These are phyloP conservation scores for Eucera pruinosa DNA, from an alignment of 2,888 invertebrate species.

Conservation along the genomic window DNA sequence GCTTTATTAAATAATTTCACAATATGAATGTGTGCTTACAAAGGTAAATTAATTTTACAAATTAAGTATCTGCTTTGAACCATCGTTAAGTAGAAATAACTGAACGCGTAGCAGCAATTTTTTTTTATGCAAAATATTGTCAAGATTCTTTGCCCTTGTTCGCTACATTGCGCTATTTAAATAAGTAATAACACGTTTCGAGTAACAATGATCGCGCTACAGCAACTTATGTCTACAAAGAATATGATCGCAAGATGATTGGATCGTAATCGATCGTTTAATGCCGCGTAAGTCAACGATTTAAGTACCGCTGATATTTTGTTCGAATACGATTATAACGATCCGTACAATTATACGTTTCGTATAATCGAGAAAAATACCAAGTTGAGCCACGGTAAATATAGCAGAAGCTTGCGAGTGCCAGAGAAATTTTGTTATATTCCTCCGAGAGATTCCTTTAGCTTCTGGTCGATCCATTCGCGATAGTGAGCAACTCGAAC, in stretches of 20 bases:
- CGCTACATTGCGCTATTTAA: too few species aligned
- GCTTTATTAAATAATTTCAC: background rate
- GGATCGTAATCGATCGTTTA: background rate
- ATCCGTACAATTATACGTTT: too few species aligned
- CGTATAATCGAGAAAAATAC: too few species aligned
- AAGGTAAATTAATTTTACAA: background rate
- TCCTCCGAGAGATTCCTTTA: slow-evolving; percentile 80
- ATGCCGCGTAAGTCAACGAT: background rate
- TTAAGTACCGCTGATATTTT: slow-evolving; percentile 15
- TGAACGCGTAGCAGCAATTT: too few species aligned
- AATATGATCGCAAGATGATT: background rate
- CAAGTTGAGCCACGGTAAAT: too few species aligned
- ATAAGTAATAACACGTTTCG: background rate
- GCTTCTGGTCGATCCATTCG: slow-evolving; percentile 88
- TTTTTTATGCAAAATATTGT: slow-evolving; percentile 6
- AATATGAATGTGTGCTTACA: too few species aligned
- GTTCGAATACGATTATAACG: too few species aligned
- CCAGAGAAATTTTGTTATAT: too few species aligned
- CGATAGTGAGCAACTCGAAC: slow-evolving; percentile 88
- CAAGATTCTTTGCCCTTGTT: background rate
- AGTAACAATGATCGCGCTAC: background rate
- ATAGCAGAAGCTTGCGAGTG: too few species aligned
- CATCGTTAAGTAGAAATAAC: too few species aligned
- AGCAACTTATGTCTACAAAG: slow-evolving; percentile 4
- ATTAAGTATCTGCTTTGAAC: too few species aligned